Base-by-base conservation (phyloP, 2,797 vertebrate genomes). In the Melanotaenia nigrans region DNA sequence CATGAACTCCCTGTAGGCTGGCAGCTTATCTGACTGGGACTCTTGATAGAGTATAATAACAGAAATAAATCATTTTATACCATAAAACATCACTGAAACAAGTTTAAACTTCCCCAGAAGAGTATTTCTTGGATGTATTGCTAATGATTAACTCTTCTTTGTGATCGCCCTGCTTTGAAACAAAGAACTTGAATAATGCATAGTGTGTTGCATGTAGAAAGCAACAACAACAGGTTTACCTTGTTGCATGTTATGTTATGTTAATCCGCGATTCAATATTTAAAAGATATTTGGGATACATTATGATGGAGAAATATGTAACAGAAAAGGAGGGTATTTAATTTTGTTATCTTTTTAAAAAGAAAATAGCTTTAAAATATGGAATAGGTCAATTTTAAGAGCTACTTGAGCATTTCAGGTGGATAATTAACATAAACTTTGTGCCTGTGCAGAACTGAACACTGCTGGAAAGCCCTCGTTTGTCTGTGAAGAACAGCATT, bases 381-480 rank as follows among this genome's bases (percentile, higher is more conserved):
- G n/a, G 6, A 35, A 8, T 1, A 38, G 54, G 30, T 11, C 5
- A 49, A 66, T 68, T 62, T 73, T 58, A 62, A 67, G 56, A 79
- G 42, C 38, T 40, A 16, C 61, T 75, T 18, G 5, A 53, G 5
- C 8, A 14, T 11, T 65, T 25, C 53, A 40, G 61, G 61, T 70
- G 62, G 66, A 64, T 51, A 57, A 62, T 61, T 47, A 40, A 13
- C 32, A 66, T 75, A 68, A 81, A 85, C 63, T 75, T 7, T 72
- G 38, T 47, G 67, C 33, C 61, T 32, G 25, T 24, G 35, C 40
- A 14, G 68, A 1, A 49, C 61, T 67, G 58, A 81, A 76, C 51
- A 36, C 38, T 22, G 70, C 42, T 65, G 51, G 65, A 77, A 79
- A 83, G 61, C 76, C 77, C 28, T 20, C 60, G 32, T 28, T 68